Base-by-base conservation (phyloP, 2,888 invertebrate genomes). In the Meganola albula region DNA sequence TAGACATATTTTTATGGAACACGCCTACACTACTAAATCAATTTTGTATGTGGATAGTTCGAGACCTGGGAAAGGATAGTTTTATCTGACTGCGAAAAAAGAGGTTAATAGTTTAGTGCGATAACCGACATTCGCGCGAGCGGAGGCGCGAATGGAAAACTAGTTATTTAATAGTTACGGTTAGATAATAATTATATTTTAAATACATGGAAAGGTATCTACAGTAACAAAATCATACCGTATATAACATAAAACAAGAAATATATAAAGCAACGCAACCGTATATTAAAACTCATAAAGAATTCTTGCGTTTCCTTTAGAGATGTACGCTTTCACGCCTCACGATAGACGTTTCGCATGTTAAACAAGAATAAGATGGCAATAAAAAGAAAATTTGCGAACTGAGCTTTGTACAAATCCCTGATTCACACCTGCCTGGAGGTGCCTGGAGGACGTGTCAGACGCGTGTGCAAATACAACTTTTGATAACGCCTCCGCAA, bases 381-480 rank as follows among this genome's bases (percentile, higher is more conserved):
- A 49, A 54, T 58, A 58, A 58, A 53, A 35, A 40, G 30, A 46
- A 47, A 50, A 49, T 44, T 51, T 34, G 36, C 40, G 28, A 41
- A 31, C 39, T 34, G 45, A 40, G 39, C 38, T 10, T 34, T 31
- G 34, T 47, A 45, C 46, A 52, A 51, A 51, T 20, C 20, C 20
- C 45, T 41, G 44, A 27, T 34, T 37, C 48, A 35, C 25, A 32
- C 27, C 38, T 34, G 31, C 25, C 33, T 24, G 14, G 13, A n/a
- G n/a, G 7, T 4, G 26, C 24, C 27, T 24, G 13, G 31, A 34
- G 39, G 39, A 38, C 18, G 13, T 12, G 11, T 13, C 18, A 27
- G 27, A 35, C 40, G 48, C 39, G 37, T 48, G 40, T 44, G 37
- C 45, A 54, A 53, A 54, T 35, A 53, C 40, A 33, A 38, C 42